These are phyloP conservation scores for Eretmochelys imbricata DNA, from an alignment of 2,113 vertebrate species.

Conservation along the genomic window DNA sequence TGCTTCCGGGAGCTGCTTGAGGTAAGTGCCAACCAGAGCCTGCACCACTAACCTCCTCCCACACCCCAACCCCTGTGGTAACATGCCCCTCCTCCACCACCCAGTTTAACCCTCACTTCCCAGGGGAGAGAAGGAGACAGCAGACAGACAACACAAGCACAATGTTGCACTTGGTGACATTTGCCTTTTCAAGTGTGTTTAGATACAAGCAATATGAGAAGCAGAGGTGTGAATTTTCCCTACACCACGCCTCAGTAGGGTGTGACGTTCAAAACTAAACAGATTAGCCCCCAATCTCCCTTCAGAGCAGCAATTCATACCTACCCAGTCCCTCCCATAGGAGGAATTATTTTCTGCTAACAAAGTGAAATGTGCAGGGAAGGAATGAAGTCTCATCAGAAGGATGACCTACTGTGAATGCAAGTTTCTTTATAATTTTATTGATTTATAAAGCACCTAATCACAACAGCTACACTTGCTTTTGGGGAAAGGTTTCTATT, in stretches of 20 bases:
- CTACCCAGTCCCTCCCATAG: background rate
- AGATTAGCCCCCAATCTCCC: background rate
- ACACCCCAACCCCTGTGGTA: background rate
- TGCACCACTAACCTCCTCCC: too few relatives aligned
- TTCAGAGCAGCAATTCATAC: background rate
- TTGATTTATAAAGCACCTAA: background rate
- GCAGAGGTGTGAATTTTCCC: background rate
- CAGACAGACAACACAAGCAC: background rate
- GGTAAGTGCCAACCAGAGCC: too few relatives aligned
- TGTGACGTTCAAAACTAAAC: background rate
- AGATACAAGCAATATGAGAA: background rate
- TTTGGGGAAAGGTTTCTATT: background rate
- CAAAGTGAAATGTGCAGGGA: background rate
- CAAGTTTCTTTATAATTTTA: background rate
- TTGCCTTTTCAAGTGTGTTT: background rate
- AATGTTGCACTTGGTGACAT: background rate
- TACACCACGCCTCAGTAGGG: background rate
- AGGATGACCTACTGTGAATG: background rate
- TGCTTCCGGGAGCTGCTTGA: too few relatives aligned
- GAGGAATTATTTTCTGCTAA: background rate
- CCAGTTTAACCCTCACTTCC: background rate
- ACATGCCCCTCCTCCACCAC: background rate
- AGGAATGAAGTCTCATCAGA: background rate
- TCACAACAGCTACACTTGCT: background rate
- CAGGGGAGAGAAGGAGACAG: too few relatives aligned